A percentile compares a stretch with the other conserved stretches of the same genome.
Conservation (phyloP, 2,888 invertebrate species). For the Diloba caeruleocephala region DNA sequence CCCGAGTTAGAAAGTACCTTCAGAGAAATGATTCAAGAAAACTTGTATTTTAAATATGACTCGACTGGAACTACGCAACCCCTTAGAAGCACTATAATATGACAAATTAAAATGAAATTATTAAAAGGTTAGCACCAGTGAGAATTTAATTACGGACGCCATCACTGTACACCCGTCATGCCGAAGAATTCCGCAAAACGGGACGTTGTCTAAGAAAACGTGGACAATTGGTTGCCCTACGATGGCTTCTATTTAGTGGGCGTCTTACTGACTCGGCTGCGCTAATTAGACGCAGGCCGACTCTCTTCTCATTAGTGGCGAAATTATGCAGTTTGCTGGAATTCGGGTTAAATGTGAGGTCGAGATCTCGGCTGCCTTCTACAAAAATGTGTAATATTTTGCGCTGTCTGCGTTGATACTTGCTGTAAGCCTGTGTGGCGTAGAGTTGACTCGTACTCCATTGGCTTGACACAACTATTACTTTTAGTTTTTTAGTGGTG, state of each 20-base stretch:
- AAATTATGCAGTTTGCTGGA: conserved; percentile 87
- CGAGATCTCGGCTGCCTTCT: conserved; percentile 68
- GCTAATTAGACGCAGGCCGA: conserved; percentile 86
- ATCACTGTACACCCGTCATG: conserved; percentile 9
- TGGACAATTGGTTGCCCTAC: conserved; percentile 50
- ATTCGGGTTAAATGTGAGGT: conserved; percentile 85
- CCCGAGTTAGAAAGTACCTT: too few species aligned
- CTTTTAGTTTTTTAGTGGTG: not conserved
- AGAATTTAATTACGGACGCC: conserved; percentile 11
- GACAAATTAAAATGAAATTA: not conserved
- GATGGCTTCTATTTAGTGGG: conserved; percentile 76
- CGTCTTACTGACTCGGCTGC: conserved; percentile 82
- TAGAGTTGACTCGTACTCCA: not conserved
- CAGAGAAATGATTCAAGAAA: too few species aligned
- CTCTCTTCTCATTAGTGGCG: conserved; percentile 87
- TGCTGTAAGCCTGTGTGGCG: conserved; percentile 8
- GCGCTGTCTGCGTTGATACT: conserved; percentile 52
- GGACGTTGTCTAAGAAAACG: conserved; percentile 28
- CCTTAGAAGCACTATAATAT: not conserved
- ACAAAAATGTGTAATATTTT: conserved; percentile 69
- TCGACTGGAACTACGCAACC: too few species aligned
- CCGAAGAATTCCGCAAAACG: conserved; percentile 17
- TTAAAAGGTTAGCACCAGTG: not conserved
- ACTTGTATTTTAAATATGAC: too few species aligned
- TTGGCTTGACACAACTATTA: not conserved